Base-by-base conservation (phyloP, 1,140 invertebrate genomes). In the Trissolcus basalis region DNA sequence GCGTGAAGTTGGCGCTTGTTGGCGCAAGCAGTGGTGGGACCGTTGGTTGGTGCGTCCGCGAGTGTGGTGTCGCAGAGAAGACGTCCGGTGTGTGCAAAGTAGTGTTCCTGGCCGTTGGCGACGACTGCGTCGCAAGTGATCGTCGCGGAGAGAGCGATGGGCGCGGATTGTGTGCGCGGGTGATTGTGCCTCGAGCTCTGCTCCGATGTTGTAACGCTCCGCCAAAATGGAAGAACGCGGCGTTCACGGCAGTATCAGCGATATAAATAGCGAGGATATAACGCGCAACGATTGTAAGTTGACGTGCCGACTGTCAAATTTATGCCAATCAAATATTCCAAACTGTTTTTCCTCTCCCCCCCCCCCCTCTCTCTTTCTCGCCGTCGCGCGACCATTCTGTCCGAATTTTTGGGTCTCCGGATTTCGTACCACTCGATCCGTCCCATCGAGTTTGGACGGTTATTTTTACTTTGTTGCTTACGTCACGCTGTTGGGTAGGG, bases 241-340 rank as follows among this genome's bases (percentile, higher is more conserved):
- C 80, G 83, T 86, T 81, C 84, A 86, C 75, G 83, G 86, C 81
- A 87, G 84, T 84, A 88, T 84, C 83, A 87, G 85, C 81, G 87
- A 88, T 87, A 87, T 88, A 88, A 88, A 88, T 88, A 88, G 85
- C 86, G 87, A 88, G 80, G 87, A 87, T 72, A 67, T 81, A 58
- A 77, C 80, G 55, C 86, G 80, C 80, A 83, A 54, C 73, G 86
- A 87, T 58, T 68, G 86, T 87, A 85, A 88, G 86, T 86, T 36
- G 32, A 4, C 39, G 39, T 16, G 39, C 15, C 1, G 27, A 33
- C 43, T 12, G 13, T 44, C 43, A 44, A 44, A 44, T 3, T 8
- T 9, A 8, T 13, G 13, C 36, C 36, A 39, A 39, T 4, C 9
- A 2, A 1, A 4, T 2, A 39, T 39, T 27, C 6, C 6, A 27